phyloP scores from a whole-genome alignment of 2,888 invertebrate species.

The Polyommatus iphigenia region DNA sequence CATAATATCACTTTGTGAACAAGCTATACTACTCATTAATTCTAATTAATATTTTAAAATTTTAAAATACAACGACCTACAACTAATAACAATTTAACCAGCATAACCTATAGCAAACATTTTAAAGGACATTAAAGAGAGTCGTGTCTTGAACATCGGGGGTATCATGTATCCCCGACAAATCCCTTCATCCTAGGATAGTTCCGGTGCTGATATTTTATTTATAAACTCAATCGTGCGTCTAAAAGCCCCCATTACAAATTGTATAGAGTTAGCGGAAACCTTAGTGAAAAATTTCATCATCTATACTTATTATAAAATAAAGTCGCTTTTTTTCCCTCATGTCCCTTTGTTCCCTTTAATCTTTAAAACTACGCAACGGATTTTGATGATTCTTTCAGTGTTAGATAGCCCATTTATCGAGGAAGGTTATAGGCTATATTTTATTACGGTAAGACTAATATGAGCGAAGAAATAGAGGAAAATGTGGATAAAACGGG shows the following conservation, averaged over 20 bases:
- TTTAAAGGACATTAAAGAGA: neutral
- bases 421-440: too few relatives aligned
- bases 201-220: conserved; percentile 31
- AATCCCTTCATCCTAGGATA: conserved; percentile 22
- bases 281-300: neutral
- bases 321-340: too few relatives aligned
- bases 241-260: neutral
- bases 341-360: too few relatives aligned
- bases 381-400: too few relatives aligned
- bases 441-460: too few relatives aligned
- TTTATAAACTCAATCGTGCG: conserved; percentile 20
- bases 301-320: too few relatives aligned
- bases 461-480: too few relatives aligned
- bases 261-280: neutral
- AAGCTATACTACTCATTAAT: neutral
- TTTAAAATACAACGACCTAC: neutral
- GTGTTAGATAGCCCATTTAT: too few relatives aligned
- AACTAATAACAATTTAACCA: neutral
- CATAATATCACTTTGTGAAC: neutral
- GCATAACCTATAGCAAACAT: neutral
- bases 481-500: too few relatives aligned
- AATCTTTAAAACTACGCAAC: too few relatives aligned
- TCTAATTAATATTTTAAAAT: neutral
- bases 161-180: neutral
- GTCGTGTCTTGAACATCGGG: neutral